Evolutionary conservation across 2,888 invertebrate species (phyloP), one percentile per base, ranked within the genome.

Genomic region (Reticulitermes lucifugus): DNA sequence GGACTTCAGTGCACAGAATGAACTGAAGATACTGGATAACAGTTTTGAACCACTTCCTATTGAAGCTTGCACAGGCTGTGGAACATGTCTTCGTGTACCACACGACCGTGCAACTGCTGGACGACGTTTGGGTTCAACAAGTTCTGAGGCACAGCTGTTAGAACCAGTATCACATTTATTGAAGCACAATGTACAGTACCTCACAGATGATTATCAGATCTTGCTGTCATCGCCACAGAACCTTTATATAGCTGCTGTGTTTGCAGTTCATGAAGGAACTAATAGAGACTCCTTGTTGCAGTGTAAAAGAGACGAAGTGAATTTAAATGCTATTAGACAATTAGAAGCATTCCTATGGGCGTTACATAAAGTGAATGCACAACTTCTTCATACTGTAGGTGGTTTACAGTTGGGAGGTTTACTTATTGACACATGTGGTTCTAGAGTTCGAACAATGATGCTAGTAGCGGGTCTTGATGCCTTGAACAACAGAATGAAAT

Each of bases 321-420:
- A 84, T 55, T 25, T 83, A n/a, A 59, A 87, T 21, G 84, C 88
- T 12, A 87, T 91, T 86, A 90, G 91, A 86, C 90, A 90, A 84
- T 86, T 91, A 77, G 88, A 91, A 84, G 91, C 91, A 0, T 90
- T 91, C 86, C 89, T 90, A 85, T 91, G 90, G 88, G 91, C 91
- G 14, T 88, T 91, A 51, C 88, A 90, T 73, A 87, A 88, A n/a
- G 89, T 91, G 22, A 91, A 91, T 87, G 85, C 86, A 9, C 90
- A 91, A 59, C 73, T 86, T 43, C 41, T 51, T 7, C 79, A 65
- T 14, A 55, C 35, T 59, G 25, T 55, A 18, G 83, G 87, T 65
- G 86, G 83, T n/a, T 83, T 89, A 9, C 87, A 88, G 59, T 85
- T 89, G 5, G 89, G 89, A 10, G 89, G 89, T 14, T 83, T 89